phyloP scores from a whole-genome alignment of 2,888 invertebrate species.

The Escarpia spicata region DNA sequence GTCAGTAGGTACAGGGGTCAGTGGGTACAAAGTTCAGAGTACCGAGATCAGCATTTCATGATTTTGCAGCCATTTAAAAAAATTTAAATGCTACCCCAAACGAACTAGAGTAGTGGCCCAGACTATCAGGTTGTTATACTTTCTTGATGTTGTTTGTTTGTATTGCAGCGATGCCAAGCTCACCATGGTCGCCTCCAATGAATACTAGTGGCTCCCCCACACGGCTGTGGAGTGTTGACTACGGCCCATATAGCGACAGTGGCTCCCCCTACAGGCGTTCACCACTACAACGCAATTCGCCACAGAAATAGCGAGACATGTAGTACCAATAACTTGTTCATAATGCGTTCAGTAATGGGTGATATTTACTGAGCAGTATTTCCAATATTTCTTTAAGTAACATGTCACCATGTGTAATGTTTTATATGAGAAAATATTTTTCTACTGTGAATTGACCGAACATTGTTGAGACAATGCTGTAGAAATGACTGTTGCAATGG shows the following conservation, averaged over 20 bases:
- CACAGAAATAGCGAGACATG: background rate
- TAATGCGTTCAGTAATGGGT: background rate
- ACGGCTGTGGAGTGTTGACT: conserved; percentile 49
- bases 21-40: background rate
- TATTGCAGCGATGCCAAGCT: background rate
- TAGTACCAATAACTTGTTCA: background rate
- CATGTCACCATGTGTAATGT: background rate
- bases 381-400: background rate
- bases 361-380: background rate
- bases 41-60: background rate
- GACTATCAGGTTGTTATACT: background rate
- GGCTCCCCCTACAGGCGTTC: conserved; percentile 23
- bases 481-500: background rate
- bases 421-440: conserved; percentile 1
- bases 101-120: no score
- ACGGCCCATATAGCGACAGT: conserved; percentile 38
- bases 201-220: conserved; percentile 28
- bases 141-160: background rate
- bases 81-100: no score
- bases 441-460: background rate
- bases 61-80: background rate
- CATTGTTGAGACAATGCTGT: background rate
- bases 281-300: conserved; percentile 20
- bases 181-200: background rate
- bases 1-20: background rate